These are phyloP conservation scores for Gorsachius magnificus DNA, from an alignment of 2,797 vertebrate genomes.

Conservation along the genomic window DNA sequence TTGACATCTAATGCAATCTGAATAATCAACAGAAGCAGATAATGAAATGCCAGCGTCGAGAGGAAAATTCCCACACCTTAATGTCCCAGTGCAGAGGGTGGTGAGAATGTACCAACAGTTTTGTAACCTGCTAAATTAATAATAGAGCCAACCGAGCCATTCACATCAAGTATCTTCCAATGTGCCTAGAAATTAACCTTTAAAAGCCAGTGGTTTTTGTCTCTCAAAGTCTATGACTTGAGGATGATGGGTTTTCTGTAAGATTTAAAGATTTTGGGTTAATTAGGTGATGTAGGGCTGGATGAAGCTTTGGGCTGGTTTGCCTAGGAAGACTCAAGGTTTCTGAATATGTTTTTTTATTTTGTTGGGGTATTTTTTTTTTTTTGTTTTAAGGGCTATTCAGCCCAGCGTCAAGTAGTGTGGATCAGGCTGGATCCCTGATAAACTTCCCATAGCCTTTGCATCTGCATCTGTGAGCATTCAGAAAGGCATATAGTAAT, in stretches of 20 bases:
- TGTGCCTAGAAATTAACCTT: neutral
- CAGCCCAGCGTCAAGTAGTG: fast-evolving
- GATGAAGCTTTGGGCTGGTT: neutral
- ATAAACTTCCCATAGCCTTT: neutral
- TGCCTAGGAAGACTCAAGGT: neutral
- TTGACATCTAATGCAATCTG: conserved; percentile 47
- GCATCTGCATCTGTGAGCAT: neutral
- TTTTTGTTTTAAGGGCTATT: neutral
- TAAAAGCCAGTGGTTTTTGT: neutral
- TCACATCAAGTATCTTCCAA: neutral
- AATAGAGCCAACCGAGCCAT: neutral
- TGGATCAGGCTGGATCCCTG: neutral
- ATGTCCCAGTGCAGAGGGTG: conserved; percentile 11
- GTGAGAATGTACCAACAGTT: neutral
- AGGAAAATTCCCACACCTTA: conserved; percentile 57
- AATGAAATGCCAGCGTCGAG: conserved; percentile 21
- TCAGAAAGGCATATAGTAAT: neutral
- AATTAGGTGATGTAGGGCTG: neutral
- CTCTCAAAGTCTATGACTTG: neutral
- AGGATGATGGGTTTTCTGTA: neutral
- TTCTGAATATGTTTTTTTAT: neutral
- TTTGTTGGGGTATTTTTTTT: neutral
- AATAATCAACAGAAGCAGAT: conserved; percentile 58
- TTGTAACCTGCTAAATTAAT: conserved; percentile 40
- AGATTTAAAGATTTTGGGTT: neutral